Percentiles rank a stretch among this genome's conserved stretches.
phyloP scores from a whole-genome alignment of 2,888 invertebrate species.

The Alitta virens region DNA sequence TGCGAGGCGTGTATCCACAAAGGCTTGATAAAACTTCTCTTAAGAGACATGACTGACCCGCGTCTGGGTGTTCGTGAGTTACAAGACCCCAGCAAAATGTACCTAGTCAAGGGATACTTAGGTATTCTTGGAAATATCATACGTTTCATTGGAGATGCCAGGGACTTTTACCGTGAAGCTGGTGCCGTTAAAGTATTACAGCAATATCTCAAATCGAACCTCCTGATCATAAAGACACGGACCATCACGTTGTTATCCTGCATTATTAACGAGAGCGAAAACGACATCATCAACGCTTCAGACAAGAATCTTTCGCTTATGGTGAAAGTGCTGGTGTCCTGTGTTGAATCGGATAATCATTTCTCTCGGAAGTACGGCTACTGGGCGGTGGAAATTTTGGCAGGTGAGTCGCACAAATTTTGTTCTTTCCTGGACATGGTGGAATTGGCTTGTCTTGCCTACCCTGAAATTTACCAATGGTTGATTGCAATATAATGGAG shows the following conservation, averaged over 20 bases:
- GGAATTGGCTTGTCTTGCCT: too few relatives aligned
- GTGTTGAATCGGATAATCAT: constrained; percentile 35
- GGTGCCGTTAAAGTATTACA: constrained; percentile 34
- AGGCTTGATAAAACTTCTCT: constrained; percentile 19
- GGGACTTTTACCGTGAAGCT: constrained; percentile 32
- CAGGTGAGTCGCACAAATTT: too few relatives aligned
- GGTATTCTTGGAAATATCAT: constrained; percentile 44
- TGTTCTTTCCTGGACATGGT: too few relatives aligned
- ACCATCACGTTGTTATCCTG: constrained; percentile 45
- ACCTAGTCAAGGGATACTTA: constrained; percentile 39
- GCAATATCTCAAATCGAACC: constrained; percentile 24
- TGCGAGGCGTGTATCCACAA: constrained; percentile 24
- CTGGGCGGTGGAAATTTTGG: constrained; percentile 38
- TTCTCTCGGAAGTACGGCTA: constrained; percentile 44
- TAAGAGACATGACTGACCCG: constrained; percentile 20
- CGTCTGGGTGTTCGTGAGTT: constrained; percentile 16
- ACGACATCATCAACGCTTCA: constrained; percentile 38
- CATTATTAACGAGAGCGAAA: constrained; percentile 45
- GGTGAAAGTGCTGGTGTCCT: constrained; percentile 37
- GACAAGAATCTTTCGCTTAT: constrained; percentile 40
- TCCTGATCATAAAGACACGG: constrained; percentile 41
- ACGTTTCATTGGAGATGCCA: constrained; percentile 34
- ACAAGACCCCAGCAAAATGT: constrained; percentile 21
- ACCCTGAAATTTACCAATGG: too few relatives aligned
- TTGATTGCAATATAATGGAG: too few relatives aligned